Percentiles rank a stretch among this genome's conserved stretches.
These are phyloP conservation scores for Petaurus breviceps DNA, from an alignment of 2,113 vertebrate genomes.

Conservation along the genomic window DNA sequence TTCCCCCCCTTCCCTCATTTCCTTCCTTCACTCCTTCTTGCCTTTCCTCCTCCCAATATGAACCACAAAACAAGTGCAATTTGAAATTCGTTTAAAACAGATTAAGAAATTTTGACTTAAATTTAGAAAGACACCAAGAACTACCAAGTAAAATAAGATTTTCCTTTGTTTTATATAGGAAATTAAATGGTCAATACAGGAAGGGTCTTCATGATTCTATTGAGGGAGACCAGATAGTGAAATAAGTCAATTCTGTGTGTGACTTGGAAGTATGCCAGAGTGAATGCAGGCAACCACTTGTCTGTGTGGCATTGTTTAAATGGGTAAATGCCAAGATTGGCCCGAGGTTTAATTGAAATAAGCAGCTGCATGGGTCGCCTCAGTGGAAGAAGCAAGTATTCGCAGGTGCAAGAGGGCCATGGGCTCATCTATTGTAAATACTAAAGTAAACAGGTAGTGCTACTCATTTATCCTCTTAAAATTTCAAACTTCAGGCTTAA, in stretches of 20 bases:
- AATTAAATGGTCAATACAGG: not conserved
- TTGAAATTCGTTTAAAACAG: not conserved
- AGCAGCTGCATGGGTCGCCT: slow-evolving; percentile 76
- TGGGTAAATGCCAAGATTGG: slow-evolving; percentile 71
- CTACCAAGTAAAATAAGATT: not conserved
- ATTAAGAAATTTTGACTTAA: not conserved
- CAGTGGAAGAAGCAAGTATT: slow-evolving; percentile 66
- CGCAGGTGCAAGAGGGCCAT: slow-evolving; percentile 71
- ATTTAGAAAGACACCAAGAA: not conserved
- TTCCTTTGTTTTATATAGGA: not conserved
- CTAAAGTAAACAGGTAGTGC: slow-evolving; percentile 75
- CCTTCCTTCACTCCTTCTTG: not conserved
- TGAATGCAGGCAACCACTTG: slow-evolving; percentile 38
- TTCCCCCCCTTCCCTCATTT: no score
- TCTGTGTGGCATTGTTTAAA: slow-evolving; percentile 43
- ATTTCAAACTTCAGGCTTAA: slow-evolving; percentile 51
- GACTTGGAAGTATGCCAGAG: slow-evolving; percentile 72
- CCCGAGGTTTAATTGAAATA: slow-evolving; percentile 78
- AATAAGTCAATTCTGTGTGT: slow-evolving; percentile 65
- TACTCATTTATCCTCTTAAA: slow-evolving; percentile 69
- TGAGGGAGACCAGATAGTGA: slow-evolving; percentile 28
- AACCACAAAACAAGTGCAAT: not conserved
- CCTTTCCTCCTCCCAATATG: not conserved
- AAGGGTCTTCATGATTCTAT: not conserved
- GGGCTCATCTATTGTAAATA: slow-evolving; percentile 70